A percentile compares a stretch with the other conserved stretches of the same genome.
Evolutionary conservation across 2,888 invertebrate species (phyloP).

Genomic region (Drosophila fungiperda): DNA sequence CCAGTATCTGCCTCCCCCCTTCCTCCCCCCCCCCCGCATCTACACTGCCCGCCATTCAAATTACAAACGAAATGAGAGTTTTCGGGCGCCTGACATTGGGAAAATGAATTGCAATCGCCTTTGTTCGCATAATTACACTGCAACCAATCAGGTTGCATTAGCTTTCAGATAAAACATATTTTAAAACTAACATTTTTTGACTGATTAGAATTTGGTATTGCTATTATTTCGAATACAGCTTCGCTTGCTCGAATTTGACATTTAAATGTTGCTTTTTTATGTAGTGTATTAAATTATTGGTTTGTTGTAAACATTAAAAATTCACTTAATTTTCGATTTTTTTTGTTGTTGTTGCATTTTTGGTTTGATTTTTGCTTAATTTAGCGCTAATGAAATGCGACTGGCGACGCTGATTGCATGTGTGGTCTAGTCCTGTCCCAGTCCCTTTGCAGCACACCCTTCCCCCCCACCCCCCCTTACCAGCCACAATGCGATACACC

Average conservation of each 20-base stretch:
- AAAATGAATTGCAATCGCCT: constrained; percentile 64
- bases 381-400: constrained; percentile 76
- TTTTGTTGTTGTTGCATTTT: constrained; percentile 32
- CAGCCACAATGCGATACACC: neutral
- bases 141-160: constrained; percentile 1
- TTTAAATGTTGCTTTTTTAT: neutral
- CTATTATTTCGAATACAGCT: neutral
- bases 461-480: neutral
- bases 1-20: neutral
- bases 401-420: constrained; percentile 72
- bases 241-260: neutral
- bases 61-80: constrained; percentile 75
- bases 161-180: neutral
- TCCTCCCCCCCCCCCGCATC: neutral
- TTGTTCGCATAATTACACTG: constrained; percentile 44
- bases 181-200: neutral
- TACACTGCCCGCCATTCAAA: constrained; percentile 51
- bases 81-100: constrained; percentile 43
- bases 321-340: constrained; percentile 2
- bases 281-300: constrained; percentile 1
- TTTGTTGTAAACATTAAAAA: neutral
- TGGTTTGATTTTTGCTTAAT: constrained; percentile 72
- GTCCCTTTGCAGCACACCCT: neutral
- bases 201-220: neutral
- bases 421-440: constrained; percentile 61